A percentile compares a stretch with the other conserved stretches of the same genome.
phyloP scores from a whole-genome alignment of 1,140 invertebrate genomes.

The Campoletis sonorensis region DNA sequence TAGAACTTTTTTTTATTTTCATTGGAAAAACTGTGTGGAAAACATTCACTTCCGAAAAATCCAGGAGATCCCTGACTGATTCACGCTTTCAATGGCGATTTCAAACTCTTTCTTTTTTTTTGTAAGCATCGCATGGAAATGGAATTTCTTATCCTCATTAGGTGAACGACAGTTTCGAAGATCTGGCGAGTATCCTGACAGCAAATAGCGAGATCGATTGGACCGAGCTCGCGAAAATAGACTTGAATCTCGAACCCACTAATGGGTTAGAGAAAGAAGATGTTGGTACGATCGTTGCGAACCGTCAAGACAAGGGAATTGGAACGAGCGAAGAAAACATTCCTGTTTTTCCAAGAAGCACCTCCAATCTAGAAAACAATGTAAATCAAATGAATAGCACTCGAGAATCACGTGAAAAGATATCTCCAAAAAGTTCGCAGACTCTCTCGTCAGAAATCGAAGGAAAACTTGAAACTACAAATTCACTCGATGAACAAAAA shows the following conservation, averaged over 20 bases:
- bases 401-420: conserved; percentile 5
- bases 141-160: too few species aligned
- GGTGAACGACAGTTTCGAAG: conserved; percentile 78
- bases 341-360: background rate
- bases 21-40: too few species aligned
- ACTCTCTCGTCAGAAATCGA: conserved; percentile 48
- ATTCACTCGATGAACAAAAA: conserved; percentile 45
- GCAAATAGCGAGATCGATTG: conserved; percentile 80
- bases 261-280: conserved; percentile 27
- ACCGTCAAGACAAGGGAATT: conserved; percentile 10
- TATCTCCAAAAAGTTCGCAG: conserved; percentile 28
- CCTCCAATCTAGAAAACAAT: background rate
- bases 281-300: conserved; percentile 23
- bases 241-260: conserved; percentile 61
- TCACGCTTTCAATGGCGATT: too few species aligned
- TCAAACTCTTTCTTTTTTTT: too few species aligned
- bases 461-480: conserved; percentile 21
- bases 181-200: conserved; percentile 76
- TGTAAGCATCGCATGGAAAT: too few species aligned
- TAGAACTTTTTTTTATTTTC: too few species aligned
- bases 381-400: background rate
- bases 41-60: too few species aligned
- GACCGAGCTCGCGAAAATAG: conserved; percentile 77
- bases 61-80: too few species aligned
- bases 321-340: conserved; percentile 36